Base-by-base conservation (phyloP, 2,888 invertebrate genomes). In the Clostera curtula region DNA sequence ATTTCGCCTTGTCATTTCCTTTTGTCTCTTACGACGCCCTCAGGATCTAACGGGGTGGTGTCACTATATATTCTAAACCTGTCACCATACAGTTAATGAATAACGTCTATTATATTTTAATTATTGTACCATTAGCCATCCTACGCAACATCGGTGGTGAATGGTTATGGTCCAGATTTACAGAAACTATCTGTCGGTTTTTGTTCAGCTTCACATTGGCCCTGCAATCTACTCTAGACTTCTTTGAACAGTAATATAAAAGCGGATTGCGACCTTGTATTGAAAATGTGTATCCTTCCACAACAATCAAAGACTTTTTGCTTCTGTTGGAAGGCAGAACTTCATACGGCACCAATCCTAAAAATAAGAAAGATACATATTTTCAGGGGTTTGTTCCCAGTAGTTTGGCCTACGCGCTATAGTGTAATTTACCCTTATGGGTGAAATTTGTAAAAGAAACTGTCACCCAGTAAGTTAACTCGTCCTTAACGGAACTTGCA, bases 181-280 rank as follows among this genome's bases (percentile, higher is more conserved):
- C 28, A 4, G 23, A 34, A 1, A 26, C 32, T 3, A 61, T 30
- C 1, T 9, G n/a, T 1, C 38, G 29, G 1, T 39, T 7, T 3
- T 28, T 25, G 4, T 34, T 15, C 1, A 54, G 5, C 1, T 24
- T 27, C 3, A 61, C 29, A 9, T 39, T 40, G 1, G 60, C 56
- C 19, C 40, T 42, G 27, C 66, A 65, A 0, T 45, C 47, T 1
- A 13, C 34, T 9, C 23, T 44, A 0, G 33, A 20, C 27, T 58
- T 60, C 15, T 40, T 56, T 2, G 66, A 61, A 27, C 66, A 66
- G 28, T 60, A 60, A 30, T 43, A 55, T 3, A 40, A 40, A 3
- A 27, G 34, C 5, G 39, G 36, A 20, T 42, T 54, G 2, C 53
- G 48, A 2, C 57, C 53, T 30, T 52, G 50, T 2, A 56, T 33